Percentiles rank a stretch among this genome's conserved stretches.
Conservation (phyloP, 2,888 invertebrate species). For the Tetheella fluctuosa region DNA sequence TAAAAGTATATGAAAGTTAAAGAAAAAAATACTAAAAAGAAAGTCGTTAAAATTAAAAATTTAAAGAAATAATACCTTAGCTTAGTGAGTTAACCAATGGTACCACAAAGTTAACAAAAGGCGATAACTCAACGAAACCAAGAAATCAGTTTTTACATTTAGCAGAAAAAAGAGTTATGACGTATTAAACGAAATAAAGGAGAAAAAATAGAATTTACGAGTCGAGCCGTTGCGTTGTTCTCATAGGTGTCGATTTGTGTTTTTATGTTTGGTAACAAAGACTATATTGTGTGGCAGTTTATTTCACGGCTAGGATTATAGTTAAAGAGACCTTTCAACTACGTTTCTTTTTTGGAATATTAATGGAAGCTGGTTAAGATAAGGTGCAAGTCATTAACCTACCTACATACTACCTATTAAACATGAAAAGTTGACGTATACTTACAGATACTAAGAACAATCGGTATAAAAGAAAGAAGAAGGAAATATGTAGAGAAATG, state of each 20-base stretch:
- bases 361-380: neutral
- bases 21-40: neutral
- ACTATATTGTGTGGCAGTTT: conserved; percentile 9
- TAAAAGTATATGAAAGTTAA: too few relatives aligned
- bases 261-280: neutral
- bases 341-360: neutral
- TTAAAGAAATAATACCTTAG: conserved; percentile 10
- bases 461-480: too few relatives aligned
- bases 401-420: too few relatives aligned
- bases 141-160: conserved; percentile 55
- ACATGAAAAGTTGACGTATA: too few relatives aligned
- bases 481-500: neutral
- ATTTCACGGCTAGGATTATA: neutral
- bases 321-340: neutral
- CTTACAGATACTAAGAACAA: too few relatives aligned
- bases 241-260: conserved; percentile 23
- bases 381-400: too few relatives aligned
- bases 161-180: conserved; percentile 48
- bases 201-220: conserved; percentile 32
- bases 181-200: conserved; percentile 27
- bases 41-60: too few relatives aligned
- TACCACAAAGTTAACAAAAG: conserved; percentile 39
- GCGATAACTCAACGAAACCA: conserved; percentile 54
- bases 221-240: conserved; percentile 22
- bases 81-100: conserved; percentile 14